A percentile compares a stretch with the other conserved stretches of the same genome.
Evolutionary conservation across 2,888 invertebrate species (phyloP).

Genomic region (Sinohyriopsis cumingii): DNA sequence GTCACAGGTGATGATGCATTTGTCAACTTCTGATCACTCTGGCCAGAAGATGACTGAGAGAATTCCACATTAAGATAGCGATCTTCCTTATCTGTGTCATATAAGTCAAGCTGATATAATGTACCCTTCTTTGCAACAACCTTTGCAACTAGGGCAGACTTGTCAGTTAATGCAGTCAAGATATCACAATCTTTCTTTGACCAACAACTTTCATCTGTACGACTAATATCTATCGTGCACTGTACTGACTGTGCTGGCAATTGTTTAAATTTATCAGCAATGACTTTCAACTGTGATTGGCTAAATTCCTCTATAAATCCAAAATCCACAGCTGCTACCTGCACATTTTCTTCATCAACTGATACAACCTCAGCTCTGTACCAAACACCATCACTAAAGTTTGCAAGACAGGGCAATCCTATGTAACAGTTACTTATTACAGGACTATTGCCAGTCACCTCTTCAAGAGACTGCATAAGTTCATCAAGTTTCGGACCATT

Average conservation of each 20-base stretch:
- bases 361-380: conserved; percentile 35
- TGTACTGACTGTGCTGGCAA: conserved; percentile 38
- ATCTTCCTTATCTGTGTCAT: conserved; percentile 39
- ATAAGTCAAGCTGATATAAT: conserved; percentile 41
- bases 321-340: conserved; percentile 45
- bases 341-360: conserved; percentile 15
- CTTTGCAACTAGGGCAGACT: conserved; percentile 36
- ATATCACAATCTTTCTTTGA: conserved; percentile 21
- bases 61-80: conserved; percentile 41
- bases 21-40: conserved; percentile 3
- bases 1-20: background rate
- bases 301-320: conserved; percentile 35
- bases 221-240: conserved; percentile 40
- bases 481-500: conserved; percentile 40
- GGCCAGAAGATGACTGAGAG: conserved; percentile 1
- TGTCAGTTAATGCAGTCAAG: conserved; percentile 34
- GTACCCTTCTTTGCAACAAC: conserved; percentile 32
- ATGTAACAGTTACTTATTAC: conserved; percentile 16
- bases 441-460: conserved; percentile 35
- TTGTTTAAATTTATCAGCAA: conserved; percentile 25
- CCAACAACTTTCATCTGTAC: conserved; percentile 27
- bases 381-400: conserved; percentile 39
- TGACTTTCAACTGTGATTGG: conserved; percentile 21
- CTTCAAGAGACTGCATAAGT: conserved; percentile 37
- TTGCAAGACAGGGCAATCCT: conserved; percentile 36